These are phyloP conservation scores for Micrastur ruficollis DNA, from an alignment of 2,797 vertebrate species.

Conservation along the genomic window DNA sequence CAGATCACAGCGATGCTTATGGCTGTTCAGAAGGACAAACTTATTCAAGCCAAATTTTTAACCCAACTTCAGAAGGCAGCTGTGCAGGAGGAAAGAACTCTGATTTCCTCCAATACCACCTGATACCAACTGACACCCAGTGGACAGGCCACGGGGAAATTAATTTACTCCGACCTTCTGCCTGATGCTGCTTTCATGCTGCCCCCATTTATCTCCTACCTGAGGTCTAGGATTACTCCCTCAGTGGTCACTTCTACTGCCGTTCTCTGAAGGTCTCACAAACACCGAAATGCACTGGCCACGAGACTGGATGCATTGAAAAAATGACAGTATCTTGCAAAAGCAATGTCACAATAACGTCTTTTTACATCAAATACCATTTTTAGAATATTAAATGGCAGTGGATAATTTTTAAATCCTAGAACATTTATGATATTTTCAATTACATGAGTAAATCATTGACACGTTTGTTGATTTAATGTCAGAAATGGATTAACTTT, in stretches of 20 bases:
- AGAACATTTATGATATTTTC: neutral
- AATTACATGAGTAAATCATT: neutral
- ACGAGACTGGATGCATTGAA: neutral
- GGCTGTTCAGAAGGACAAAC: neutral
- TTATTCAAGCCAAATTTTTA: neutral
- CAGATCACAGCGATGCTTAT: neutral
- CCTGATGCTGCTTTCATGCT: neutral
- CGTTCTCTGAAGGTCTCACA: neutral
- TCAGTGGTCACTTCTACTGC: neutral
- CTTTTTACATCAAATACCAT: neutral
- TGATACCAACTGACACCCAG: neutral
- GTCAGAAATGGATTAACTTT: neutral
- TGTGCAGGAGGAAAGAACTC: neutral
- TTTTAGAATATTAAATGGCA: neutral
- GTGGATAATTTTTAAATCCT: neutral
- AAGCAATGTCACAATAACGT: neutral
- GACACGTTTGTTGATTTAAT: neutral
- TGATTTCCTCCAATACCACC: neutral
- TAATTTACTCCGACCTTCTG: neutral
- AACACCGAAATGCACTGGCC: neutral
- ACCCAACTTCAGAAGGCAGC: neutral
- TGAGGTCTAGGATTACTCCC: neutral
- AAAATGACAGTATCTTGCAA: rapidly evolving
- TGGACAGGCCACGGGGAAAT: neutral
- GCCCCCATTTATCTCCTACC: neutral